A percentile compares a stretch with the other conserved stretches of the same genome.
phyloP scores from a whole-genome alignment of 2,113 vertebrate genomes.

The Ictidomys tridecemlineatus region DNA sequence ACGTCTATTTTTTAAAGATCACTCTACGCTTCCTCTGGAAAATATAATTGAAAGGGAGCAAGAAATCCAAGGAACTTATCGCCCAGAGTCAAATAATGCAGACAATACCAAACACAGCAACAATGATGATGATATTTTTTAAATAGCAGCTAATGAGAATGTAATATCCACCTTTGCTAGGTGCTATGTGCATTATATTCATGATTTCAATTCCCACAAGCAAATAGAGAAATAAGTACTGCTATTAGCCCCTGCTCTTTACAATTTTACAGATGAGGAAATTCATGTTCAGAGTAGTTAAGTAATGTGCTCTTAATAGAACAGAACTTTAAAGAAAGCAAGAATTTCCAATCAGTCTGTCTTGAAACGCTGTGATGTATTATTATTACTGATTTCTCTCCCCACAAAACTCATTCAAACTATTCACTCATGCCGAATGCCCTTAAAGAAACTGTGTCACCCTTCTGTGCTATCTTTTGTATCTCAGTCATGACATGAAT shows the following conservation, averaged over 20 bases:
- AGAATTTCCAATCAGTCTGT: background rate
- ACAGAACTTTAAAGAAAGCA: constrained; percentile 13
- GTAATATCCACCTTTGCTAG: background rate
- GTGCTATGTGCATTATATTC: background rate
- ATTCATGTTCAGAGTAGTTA: background rate
- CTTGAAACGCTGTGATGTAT: background rate
- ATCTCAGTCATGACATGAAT: too few relatives aligned
- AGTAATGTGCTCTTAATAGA: background rate
- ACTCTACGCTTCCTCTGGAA: background rate
- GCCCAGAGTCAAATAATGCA: background rate
- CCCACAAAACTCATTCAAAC: background rate
- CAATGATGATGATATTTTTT: background rate
- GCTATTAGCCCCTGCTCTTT: background rate
- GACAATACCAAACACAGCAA: background rate
- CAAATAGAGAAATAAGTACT: background rate
- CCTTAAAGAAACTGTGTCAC: too few relatives aligned
- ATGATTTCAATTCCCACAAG: background rate
- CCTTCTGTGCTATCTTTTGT: too few relatives aligned
- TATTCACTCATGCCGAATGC: background rate
- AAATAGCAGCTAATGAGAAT: background rate
- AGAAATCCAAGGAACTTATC: background rate
- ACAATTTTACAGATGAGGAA: background rate
- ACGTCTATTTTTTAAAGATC: constrained; percentile 14
- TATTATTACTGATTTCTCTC: background rate
- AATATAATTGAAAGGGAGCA: background rate